Percentiles rank a stretch among this genome's conserved stretches.
Evolutionary conservation across 1,140 invertebrate genomes (phyloP).

Genomic region (Cataglyphis hispanica): DNA sequence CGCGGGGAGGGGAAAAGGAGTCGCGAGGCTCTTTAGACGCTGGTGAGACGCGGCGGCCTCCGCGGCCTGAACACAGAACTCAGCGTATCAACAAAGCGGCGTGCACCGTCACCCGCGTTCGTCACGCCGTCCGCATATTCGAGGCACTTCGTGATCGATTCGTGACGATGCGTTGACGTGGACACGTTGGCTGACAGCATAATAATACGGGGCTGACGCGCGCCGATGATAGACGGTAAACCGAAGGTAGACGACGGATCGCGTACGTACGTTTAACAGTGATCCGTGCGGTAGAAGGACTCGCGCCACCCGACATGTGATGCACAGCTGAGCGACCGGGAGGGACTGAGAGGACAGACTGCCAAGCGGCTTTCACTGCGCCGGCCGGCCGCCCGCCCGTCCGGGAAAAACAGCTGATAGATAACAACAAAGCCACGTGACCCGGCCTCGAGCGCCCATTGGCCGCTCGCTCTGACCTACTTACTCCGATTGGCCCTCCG

Average conservation of each 20-base stretch:
- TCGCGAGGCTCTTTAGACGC: slow-evolving; percentile 32
- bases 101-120: slow-evolving; percentile 71
- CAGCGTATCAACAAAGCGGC: slow-evolving; percentile 74
- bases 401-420: slow-evolving; percentile 88
- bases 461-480: slow-evolving; percentile 78
- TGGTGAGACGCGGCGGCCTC: slow-evolving; percentile 76
- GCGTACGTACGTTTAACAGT: slow-evolving; percentile 41
- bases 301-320: slow-evolving; percentile 80
- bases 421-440: slow-evolving; percentile 89
- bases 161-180: slow-evolving; percentile 58
- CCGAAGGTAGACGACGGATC: slow-evolving; percentile 37
- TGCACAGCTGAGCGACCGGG: slow-evolving; percentile 85
- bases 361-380: slow-evolving; percentile 79
- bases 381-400: slow-evolving; percentile 80
- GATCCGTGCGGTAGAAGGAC: slow-evolving; percentile 50
- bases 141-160: slow-evolving; percentile 72
- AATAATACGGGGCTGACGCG: slow-evolving; percentile 75
- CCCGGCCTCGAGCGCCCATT: slow-evolving; percentile 79
- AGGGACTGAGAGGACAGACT: slow-evolving; percentile 81
- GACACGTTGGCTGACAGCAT: slow-evolving; percentile 74
- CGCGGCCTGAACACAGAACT: slow-evolving; percentile 76
- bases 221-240: slow-evolving; percentile 50
- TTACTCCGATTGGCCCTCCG: slow-evolving; percentile 80
- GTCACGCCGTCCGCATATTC: slow-evolving; percentile 80
- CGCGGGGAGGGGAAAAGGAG: neutral